phyloP scores from a whole-genome alignment of 2,797 vertebrate genomes.

The Takifugu rubripes region DNA sequence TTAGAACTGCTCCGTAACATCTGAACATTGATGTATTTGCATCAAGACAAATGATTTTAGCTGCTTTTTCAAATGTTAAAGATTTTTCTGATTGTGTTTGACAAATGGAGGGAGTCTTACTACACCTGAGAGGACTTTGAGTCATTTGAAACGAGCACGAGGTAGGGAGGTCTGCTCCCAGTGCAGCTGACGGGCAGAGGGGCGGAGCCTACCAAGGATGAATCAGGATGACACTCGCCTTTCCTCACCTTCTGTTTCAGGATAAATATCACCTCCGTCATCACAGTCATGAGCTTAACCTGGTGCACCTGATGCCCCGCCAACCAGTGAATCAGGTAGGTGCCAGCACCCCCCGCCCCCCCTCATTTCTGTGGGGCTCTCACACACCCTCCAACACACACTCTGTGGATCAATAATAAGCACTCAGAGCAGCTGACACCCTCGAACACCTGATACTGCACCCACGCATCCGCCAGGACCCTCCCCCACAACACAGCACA shows the following conservation, averaged over 20 bases:
- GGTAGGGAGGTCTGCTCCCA: too few species aligned
- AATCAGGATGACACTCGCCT: neutral
- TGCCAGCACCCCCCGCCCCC: neutral
- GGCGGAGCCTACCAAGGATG: too few species aligned
- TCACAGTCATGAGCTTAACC: neutral
- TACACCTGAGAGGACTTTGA: too few species aligned
- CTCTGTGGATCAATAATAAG: slow-evolving; percentile 81
- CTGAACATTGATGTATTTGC: too few species aligned
- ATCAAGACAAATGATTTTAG: too few species aligned
- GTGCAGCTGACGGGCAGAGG: too few species aligned
- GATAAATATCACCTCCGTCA: neutral
- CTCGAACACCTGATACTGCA: slow-evolving; percentile 81
- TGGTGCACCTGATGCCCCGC: neutral
- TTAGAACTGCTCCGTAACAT: too few species aligned
- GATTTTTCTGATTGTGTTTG: too few species aligned
- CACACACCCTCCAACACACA: slow-evolving; percentile 20
- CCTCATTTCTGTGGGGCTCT: slow-evolving; percentile 61
- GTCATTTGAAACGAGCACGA: too few species aligned
- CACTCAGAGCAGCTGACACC: slow-evolving; percentile 81
- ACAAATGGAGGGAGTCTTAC: too few species aligned
- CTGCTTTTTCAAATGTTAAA: too few species aligned
- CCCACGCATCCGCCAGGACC: slow-evolving; percentile 33
- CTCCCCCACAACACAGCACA: slow-evolving; percentile 25
- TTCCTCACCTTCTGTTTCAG: slow-evolving; percentile 30
- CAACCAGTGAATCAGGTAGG: slow-evolving; percentile 46